Base-by-base conservation (phyloP, 1,140 invertebrate genomes). In the Heliconius congener region DNA sequence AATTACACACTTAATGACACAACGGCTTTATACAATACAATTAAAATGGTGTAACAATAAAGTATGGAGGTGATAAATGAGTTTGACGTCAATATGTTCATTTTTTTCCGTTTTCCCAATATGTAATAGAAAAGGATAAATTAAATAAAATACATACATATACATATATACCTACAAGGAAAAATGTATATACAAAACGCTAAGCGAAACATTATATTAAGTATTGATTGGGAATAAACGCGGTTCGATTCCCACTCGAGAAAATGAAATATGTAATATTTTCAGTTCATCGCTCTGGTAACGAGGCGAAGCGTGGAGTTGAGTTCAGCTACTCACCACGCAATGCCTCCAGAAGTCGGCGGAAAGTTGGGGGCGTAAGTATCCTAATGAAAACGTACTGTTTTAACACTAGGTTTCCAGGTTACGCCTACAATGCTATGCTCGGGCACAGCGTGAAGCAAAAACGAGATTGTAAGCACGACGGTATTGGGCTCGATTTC, bases 91-190 rank as follows among this genome's bases (percentile, higher is more conserved):
- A 80, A 66, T 73, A 77, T 60, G 73, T 23, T 66, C 8, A 37
- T 27, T 66, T 80, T 77, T 80, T 77, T 77, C 79, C 79, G 79
- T 73, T 80, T 80, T 80, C 57, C 79, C 74, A 80, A 57, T 73
- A 72, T 39, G 74, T 57, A 80, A 73, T 57, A 55, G 16, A 73
- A 76, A 60, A 77, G 79, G 79, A 80, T 80, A 80, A 77, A 78
- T 66, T 60, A 66, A 66, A 66, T 66, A 16, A 27, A 46, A 60
- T 42, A 42, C 13, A 46, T 16, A 73, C 2, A 55, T 23, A 60
- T 27, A 42, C 73, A 73, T 46, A 37, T 37, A 66, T 23, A 60
- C 27, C 18, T 78, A 73, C 42, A 39, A 76, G 75, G 66, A 76
- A 71, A 78, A 78, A 13, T 66, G 8, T 66, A 23, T 4, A 5